These are phyloP conservation scores for Sialis fuliginosa DNA, from an alignment of 2,888 invertebrate species.

Conservation along the genomic window DNA sequence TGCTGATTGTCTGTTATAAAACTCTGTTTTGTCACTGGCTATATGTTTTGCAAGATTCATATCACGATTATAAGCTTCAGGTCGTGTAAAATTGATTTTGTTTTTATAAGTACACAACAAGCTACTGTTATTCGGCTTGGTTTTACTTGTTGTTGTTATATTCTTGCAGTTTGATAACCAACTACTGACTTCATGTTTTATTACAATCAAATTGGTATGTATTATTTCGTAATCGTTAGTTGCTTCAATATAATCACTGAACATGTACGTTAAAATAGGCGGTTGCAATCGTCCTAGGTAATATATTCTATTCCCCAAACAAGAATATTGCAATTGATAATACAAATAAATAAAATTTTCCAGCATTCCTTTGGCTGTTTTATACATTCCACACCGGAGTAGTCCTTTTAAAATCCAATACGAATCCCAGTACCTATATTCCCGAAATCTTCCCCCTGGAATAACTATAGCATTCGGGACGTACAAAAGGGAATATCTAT, in stretches of 20 bases:
- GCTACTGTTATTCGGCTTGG: slow-evolving; percentile 44
- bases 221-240: slow-evolving; percentile 49
- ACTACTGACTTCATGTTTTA: slow-evolving; percentile 45
- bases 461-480: slow-evolving; percentile 41
- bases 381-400: slow-evolving; percentile 54
- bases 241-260: slow-evolving; percentile 41
- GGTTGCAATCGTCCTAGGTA: slow-evolving; percentile 55
- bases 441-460: slow-evolving; percentile 53
- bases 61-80: slow-evolving; percentile 24
- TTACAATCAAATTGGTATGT: slow-evolving; percentile 29
- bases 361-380: slow-evolving; percentile 56
- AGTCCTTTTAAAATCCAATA: slow-evolving; percentile 76
- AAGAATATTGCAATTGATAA: slow-evolving; percentile 47
- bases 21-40: slow-evolving; percentile 34
- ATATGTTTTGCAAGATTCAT: slow-evolving; percentile 57
- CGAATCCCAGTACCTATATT: slow-evolving; percentile 76
- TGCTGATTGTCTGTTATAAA: too few relatives aligned
- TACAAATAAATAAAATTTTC: slow-evolving; percentile 57
- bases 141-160: slow-evolving; percentile 20
- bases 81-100: slow-evolving; percentile 28
- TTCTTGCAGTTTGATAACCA: slow-evolving; percentile 36
- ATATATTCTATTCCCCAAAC: slow-evolving; percentile 71
- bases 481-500: slow-evolving; percentile 21
- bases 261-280: slow-evolving; percentile 55
- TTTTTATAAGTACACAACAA: slow-evolving; percentile 41